Conservation (phyloP, 2,113 vertebrate species). For the Neomonachus schauinslandi region DNA sequence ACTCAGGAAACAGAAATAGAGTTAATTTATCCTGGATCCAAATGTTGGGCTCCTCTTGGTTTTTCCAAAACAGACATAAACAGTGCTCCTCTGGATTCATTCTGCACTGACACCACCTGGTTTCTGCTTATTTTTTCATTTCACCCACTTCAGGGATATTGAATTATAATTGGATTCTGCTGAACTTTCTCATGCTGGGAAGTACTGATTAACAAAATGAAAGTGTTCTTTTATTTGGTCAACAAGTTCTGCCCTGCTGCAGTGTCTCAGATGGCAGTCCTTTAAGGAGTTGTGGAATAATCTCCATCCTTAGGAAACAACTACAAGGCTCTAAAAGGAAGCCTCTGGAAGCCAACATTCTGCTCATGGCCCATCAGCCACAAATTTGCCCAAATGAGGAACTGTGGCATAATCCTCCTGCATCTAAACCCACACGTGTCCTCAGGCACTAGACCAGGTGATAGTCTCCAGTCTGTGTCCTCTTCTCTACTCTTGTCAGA, state of each 20-base stretch:
- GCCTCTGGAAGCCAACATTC: background rate
- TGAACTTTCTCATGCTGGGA: constrained; percentile 44
- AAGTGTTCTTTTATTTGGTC: constrained; percentile 36
- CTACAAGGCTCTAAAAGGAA: background rate
- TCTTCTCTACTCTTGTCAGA: background rate
- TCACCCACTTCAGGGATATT: constrained; percentile 29
- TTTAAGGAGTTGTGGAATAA: background rate
- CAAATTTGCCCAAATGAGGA: background rate
- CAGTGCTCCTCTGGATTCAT: constrained; percentile 4
- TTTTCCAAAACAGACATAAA: constrained; percentile 53
- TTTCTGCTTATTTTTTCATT: constrained; percentile 70
- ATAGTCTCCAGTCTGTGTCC: background rate
- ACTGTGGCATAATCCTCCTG: background rate
- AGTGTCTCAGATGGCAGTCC: background rate
- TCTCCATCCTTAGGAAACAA: background rate
- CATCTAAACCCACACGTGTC: background rate
- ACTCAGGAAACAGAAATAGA: constrained; percentile 21
- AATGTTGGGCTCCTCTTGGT: background rate
- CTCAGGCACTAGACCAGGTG: too few relatives aligned
- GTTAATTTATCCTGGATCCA: constrained; percentile 51
- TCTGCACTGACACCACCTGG: constrained; percentile 7
- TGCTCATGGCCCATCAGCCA: background rate
- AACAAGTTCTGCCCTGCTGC: background rate
- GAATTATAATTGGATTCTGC: constrained; percentile 69
- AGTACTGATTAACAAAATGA: constrained; percentile 38